phyloP scores from a whole-genome alignment of 2,797 vertebrate species.

The Centroberyx gerrardi region DNA sequence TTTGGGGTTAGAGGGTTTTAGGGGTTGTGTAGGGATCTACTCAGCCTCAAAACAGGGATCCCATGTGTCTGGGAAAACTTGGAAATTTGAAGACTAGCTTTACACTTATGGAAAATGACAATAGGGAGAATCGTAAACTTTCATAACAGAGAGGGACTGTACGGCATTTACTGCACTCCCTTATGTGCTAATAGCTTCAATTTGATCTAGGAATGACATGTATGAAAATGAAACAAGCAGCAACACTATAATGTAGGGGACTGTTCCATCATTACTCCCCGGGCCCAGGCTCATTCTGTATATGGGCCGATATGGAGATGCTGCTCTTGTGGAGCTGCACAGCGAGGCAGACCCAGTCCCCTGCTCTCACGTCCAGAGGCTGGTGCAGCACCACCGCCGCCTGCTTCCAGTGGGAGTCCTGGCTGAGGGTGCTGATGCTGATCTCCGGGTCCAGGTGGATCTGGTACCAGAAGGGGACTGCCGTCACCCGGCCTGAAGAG shows the following conservation, averaged over 20 bases:
- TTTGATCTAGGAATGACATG: constrained; percentile 11
- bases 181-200: not conserved
- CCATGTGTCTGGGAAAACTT: not conserved
- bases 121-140: not conserved
- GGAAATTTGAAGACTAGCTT: constrained; percentile 3
- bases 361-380: constrained; percentile 87
- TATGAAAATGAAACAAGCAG: not conserved
- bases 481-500: constrained; percentile 90
- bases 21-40: constrained; percentile 18
- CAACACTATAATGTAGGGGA: not conserved
- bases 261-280: constrained; percentile 41
- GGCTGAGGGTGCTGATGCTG: constrained; percentile 89
- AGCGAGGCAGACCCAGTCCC: constrained; percentile 88
- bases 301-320: constrained; percentile 89
- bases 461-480: constrained; percentile 97
- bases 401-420: constrained; percentile 96
- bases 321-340: constrained; percentile 94
- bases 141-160: constrained; percentile 15
- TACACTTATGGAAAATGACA: not conserved
- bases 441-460: constrained; percentile 91
- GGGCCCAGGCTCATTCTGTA: constrained; percentile 52
- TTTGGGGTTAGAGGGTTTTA: not conserved
- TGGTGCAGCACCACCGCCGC: constrained; percentile 93
- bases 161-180: not conserved
- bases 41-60: constrained; percentile 20